Conservation (phyloP, 2,888 invertebrate species). For the Spilosoma lubricipeda region DNA sequence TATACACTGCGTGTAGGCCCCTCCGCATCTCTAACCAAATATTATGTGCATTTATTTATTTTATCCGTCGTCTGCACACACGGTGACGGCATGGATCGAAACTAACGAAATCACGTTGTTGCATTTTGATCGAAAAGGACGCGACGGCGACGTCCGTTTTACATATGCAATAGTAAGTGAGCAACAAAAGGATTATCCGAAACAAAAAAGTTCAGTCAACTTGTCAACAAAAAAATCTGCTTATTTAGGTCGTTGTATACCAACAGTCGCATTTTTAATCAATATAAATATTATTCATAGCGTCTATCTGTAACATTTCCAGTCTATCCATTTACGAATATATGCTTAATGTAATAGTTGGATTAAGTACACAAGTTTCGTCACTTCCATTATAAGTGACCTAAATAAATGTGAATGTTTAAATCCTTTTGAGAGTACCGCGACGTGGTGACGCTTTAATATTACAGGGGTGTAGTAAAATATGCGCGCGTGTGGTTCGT, state of each 20-base stretch:
- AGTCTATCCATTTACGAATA: slow-evolving; percentile 28
- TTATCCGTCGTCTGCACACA: slow-evolving; percentile 62
- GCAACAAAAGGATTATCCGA: slow-evolving; percentile 58
- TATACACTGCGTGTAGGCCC: slow-evolving; percentile 63
- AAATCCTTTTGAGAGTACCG: slow-evolving; percentile 25
- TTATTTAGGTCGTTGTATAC: slow-evolving; percentile 73
- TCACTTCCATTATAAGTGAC: slow-evolving; percentile 19
- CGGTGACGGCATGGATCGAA: slow-evolving; percentile 48
- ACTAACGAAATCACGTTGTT: slow-evolving; percentile 56
- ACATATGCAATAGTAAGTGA: slow-evolving; percentile 64
- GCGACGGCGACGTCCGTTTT: slow-evolving; percentile 55
- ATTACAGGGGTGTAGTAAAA: slow-evolving; percentile 55
- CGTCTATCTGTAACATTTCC: slow-evolving; percentile 39
- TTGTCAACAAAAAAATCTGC: slow-evolving; percentile 75
- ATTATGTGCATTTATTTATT: slow-evolving; percentile 83
- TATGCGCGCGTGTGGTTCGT: slow-evolving; percentile 60
- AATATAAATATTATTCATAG: slow-evolving; percentile 53
- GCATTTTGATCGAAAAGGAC: slow-evolving; percentile 60
- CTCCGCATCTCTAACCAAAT: slow-evolving; percentile 76
- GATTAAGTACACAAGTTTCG: slow-evolving; percentile 19
- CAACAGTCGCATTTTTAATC: slow-evolving; percentile 51
- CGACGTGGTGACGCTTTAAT: slow-evolving; percentile 7
- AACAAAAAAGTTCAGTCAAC: slow-evolving; percentile 69
- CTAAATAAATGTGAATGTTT: slow-evolving; percentile 29
- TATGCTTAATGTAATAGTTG: slow-evolving; percentile 23